Evolutionary conservation across 2,797 vertebrate species (phyloP).

Genomic region (Jordanella pulchra): DNA sequence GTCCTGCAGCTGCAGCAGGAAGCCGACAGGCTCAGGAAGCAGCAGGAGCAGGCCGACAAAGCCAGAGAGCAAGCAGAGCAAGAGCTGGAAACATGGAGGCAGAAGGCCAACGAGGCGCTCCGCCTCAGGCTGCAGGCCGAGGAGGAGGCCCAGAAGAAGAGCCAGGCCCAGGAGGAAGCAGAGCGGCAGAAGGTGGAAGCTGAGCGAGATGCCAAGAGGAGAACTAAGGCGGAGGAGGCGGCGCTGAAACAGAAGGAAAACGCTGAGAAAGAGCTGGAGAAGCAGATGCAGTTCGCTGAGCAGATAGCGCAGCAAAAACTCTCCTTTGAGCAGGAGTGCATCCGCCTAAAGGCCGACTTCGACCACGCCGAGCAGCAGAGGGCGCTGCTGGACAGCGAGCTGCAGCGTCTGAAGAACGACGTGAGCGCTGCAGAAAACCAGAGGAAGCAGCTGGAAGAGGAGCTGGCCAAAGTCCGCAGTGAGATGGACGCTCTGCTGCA

Average conservation of each 20-base stretch:
- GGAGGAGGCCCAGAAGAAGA: constrained; percentile 93
- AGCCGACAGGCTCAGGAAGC: constrained; percentile 83
- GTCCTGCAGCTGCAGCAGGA: constrained; percentile 91
- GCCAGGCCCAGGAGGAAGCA: constrained; percentile 89
- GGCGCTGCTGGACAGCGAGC: constrained; percentile 89
- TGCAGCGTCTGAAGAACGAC: constrained; percentile 88
- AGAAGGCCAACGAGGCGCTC: constrained; percentile 94
- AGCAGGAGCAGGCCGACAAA: constrained; percentile 87
- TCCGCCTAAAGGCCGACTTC: constrained; percentile 89
- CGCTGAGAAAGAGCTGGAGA: constrained; percentile 92
- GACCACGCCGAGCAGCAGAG: constrained; percentile 92
- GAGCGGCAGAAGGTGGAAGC: constrained; percentile 95
- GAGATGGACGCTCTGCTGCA: constrained; percentile 92
- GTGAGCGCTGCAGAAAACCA: constrained; percentile 83
- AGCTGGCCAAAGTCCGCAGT: constrained; percentile 87
- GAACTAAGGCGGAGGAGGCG: constrained; percentile 88
- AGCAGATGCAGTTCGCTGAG: constrained; percentile 88
- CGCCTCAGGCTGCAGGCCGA: constrained; percentile 91
- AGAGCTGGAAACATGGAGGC: constrained; percentile 93
- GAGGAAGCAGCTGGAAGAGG: constrained; percentile 88
- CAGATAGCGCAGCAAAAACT: constrained; percentile 90
- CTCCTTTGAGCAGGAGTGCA: constrained; percentile 90
- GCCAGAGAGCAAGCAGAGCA: constrained; percentile 87
- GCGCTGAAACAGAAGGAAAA: constrained; percentile 91
- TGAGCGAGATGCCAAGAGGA: constrained; percentile 89